Conservation (phyloP, 1,140 invertebrate genomes). For the Dinoponera quadriceps region DNA sequence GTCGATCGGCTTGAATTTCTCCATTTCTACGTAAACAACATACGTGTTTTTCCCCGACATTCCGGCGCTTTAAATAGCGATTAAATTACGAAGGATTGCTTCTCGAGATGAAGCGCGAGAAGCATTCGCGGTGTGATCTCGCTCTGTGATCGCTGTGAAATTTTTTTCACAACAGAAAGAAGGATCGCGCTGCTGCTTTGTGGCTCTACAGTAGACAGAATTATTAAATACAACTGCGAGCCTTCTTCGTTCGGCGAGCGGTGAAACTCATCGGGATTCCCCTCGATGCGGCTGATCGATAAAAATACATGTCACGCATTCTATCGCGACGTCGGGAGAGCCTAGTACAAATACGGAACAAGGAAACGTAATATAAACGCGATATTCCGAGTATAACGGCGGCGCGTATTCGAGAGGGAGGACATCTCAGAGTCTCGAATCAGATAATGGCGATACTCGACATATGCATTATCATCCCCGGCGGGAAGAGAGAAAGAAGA, state of each 20-base stretch:
- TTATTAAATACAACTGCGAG: neutral
- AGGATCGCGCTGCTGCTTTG: neutral
- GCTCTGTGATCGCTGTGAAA: too few species aligned
- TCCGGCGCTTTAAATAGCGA: too few species aligned
- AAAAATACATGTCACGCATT: slow-evolving; percentile 13
- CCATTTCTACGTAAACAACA: too few species aligned
- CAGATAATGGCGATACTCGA: slow-evolving; percentile 23
- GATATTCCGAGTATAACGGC: neutral
- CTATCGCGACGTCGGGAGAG: slow-evolving; percentile 20
- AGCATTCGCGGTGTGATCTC: too few species aligned
- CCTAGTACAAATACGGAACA: slow-evolving; percentile 24
- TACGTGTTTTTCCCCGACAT: too few species aligned
- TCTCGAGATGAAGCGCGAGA: too few species aligned
- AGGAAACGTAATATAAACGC: neutral
- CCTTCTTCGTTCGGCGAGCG: neutral
- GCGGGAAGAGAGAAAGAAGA: neutral
- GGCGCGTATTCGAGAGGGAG: neutral
- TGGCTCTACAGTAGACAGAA: neutral
- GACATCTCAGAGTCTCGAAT: neutral
- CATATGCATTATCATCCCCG: neutral
- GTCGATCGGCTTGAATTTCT: too few species aligned
- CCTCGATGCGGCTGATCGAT: slow-evolving; percentile 8
- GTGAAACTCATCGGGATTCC: slow-evolving; percentile 16
- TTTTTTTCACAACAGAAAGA: too few species aligned
- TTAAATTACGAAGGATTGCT: too few species aligned